A percentile compares a stretch with the other conserved stretches of the same genome.
Conservation (phyloP, 2,888 invertebrate species). For the Hemistola chrysoprasaria region DNA sequence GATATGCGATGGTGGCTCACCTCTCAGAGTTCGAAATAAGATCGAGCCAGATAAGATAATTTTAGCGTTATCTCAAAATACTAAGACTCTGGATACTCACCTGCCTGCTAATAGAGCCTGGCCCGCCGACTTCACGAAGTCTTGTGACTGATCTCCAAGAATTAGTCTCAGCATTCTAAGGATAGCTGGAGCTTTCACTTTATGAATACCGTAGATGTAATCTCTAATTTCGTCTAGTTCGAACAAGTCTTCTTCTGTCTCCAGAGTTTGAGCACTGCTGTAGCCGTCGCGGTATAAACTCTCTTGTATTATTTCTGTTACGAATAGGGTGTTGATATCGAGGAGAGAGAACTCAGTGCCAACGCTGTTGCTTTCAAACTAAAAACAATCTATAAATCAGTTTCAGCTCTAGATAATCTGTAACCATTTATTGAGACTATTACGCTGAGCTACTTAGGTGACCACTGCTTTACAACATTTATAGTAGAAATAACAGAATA, state of each 20-base stretch:
- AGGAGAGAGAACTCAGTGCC: constrained; percentile 42
- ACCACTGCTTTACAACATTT: no score
- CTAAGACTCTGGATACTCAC: constrained; percentile 39
- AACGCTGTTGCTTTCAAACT: constrained; percentile 46
- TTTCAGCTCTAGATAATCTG: no score
- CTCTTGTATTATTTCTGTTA: constrained; percentile 66
- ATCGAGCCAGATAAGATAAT: no score
- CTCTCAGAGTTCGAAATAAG: no score
- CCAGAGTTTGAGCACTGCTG: constrained; percentile 35
- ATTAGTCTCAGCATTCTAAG: constrained; percentile 53
- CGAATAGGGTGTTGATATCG: constrained; percentile 61
- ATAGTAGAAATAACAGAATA: no score
- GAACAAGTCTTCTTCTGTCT: constrained; percentile 42
- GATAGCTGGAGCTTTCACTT: constrained; percentile 61
- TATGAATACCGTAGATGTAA: constrained; percentile 48
- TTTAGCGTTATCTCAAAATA: no score
- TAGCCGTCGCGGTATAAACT: constrained; percentile 57
- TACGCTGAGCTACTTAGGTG: no score
- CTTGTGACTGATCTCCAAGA: constrained; percentile 42
- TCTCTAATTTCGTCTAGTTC: constrained; percentile 48
- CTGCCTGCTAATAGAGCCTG: constrained; percentile 45
- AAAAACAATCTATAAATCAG: constrained; percentile 4
- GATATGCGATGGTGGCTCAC: no score
- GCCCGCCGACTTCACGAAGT: constrained; percentile 51
- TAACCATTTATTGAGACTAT: no score